Base-by-base conservation (phyloP, 2,888 invertebrate species). In the Cryptophagus acutangulus region DNA sequence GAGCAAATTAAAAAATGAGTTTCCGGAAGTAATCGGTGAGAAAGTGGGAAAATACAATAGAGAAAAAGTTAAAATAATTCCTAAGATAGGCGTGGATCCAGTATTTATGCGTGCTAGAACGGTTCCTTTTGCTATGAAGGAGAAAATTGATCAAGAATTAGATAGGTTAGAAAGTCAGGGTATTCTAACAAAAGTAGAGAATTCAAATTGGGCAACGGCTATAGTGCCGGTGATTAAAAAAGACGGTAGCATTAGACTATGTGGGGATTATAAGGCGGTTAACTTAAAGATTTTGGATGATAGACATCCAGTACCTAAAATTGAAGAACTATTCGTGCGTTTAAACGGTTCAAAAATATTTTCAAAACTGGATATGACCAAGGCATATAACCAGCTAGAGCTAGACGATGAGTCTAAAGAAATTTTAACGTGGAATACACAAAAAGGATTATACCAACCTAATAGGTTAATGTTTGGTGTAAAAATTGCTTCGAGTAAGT, bases 401-500 rank as follows among this genome's bases (percentile, higher is more conserved):
- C 33, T 61, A 9, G 50, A 53, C n/a, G 51, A 59, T 9, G 45
- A 57, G 20, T 48, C 63, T 2, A 46, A 52, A 28, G 44, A 54
- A 12, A 33, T 56, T 4, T 48, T 54, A 12, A 56, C 63, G 1
- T 49, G 59, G 25, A 52, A 46, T 10, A 66, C 65, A 1, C 64
- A 61, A 17, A 54, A 55, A 17, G 66, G 67, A 0, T 33, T 66
- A 2, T 67, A 51, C 40, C 41, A 45, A 10, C 57, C 59, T 26
- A 61, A 61, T 28, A 50, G 65, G 13, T 41, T 66, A 17, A 58
- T 61, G 2, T 65, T 57, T 50, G 68, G 66, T 2, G 17, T 38
- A 18, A 34, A 1, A 16, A 3, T 12, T 2, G 39, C 36, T 12
- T 9, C 53, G 52, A 17, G 58, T 3, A 59, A 63, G 28, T 64